phyloP scores from a whole-genome alignment of 2,113 vertebrate genomes.

The Bucco capensis region DNA sequence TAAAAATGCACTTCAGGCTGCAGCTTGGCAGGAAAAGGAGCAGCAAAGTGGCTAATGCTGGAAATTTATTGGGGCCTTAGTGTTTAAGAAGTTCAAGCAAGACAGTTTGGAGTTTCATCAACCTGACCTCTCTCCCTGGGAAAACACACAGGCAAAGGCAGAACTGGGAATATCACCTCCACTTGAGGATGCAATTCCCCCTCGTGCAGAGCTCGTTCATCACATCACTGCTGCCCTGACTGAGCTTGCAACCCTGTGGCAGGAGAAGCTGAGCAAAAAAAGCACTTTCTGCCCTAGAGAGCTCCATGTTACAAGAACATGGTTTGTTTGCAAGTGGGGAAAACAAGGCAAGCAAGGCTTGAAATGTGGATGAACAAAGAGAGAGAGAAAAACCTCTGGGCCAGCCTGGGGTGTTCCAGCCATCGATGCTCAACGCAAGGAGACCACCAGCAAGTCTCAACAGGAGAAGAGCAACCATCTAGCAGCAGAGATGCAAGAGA shows the following conservation, averaged over 20 bases:
- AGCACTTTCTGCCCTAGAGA: constrained; percentile 1
- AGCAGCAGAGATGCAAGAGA: neutral
- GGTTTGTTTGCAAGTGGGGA: neutral
- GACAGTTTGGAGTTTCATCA: neutral
- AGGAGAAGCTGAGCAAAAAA: neutral
- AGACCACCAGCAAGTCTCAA: neutral
- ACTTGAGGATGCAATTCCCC: neutral
- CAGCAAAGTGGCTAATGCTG: neutral
- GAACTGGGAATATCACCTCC: neutral
- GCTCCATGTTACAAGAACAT: neutral
- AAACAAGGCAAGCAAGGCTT: neutral
- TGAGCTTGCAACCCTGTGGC: neutral
- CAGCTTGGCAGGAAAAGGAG: constrained; percentile 16
- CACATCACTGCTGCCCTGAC: neutral
- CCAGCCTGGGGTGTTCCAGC: neutral
- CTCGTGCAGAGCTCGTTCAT: neutral
- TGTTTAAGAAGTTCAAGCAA: neutral
- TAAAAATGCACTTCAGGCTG: constrained; percentile 58
- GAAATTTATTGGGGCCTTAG: neutral
- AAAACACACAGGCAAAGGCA: neutral
- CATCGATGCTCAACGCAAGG: neutral
- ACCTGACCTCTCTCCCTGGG: neutral
- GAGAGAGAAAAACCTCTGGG: neutral
- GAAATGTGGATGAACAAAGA: neutral
- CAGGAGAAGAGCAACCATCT: neutral